These are phyloP conservation scores for Drosophila arawakana DNA, from an alignment of 1,140 invertebrate species.

Conservation along the genomic window DNA sequence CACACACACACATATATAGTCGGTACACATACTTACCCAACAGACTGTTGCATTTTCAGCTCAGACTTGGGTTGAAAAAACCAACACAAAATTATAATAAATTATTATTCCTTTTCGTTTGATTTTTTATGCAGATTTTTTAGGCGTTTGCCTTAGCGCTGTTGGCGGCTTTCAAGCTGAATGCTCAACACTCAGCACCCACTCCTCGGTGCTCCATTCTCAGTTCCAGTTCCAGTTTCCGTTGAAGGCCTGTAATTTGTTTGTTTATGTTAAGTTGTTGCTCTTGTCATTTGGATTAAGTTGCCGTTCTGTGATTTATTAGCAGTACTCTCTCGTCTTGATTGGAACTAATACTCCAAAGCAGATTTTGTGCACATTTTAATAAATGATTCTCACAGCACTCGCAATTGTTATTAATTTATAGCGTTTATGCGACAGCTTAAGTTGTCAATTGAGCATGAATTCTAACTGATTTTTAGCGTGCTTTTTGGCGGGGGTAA, in stretches of 20 bases:
- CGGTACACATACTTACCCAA: slow-evolving; percentile 26
- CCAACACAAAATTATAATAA: slow-evolving; percentile 74
- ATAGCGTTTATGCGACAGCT: not conserved
- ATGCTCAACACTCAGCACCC: slow-evolving; percentile 24
- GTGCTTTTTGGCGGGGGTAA: not conserved
- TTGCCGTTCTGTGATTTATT: slow-evolving; percentile 35
- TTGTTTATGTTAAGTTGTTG: slow-evolving; percentile 34
- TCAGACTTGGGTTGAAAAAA: not conserved
- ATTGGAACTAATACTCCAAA: not conserved
- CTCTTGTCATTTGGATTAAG: slow-evolving; percentile 30
- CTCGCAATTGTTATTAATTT: slow-evolving; percentile 1
- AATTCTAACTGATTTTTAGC: slow-evolving; percentile 6
- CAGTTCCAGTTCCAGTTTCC: not conserved
- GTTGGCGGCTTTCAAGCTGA: slow-evolving; percentile 31
- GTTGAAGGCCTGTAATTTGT: slow-evolving; percentile 31
- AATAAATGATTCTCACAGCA: slow-evolving; percentile 1
- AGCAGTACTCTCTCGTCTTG: slow-evolving; percentile 11
- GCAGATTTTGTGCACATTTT: not conserved
- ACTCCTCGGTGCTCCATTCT: slow-evolving; percentile 2
- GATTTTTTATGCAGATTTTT: slow-evolving; percentile 81
- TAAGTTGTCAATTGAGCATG: slow-evolving; percentile 9
- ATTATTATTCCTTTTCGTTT: slow-evolving; percentile 81
- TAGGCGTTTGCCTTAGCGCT: slow-evolving; percentile 55
- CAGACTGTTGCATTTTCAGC: slow-evolving; percentile 55
- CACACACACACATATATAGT: slow-evolving; percentile 21